Evolutionary conservation across 1,140 invertebrate genomes (phyloP).

Genomic region (Cydia splendana): DNA sequence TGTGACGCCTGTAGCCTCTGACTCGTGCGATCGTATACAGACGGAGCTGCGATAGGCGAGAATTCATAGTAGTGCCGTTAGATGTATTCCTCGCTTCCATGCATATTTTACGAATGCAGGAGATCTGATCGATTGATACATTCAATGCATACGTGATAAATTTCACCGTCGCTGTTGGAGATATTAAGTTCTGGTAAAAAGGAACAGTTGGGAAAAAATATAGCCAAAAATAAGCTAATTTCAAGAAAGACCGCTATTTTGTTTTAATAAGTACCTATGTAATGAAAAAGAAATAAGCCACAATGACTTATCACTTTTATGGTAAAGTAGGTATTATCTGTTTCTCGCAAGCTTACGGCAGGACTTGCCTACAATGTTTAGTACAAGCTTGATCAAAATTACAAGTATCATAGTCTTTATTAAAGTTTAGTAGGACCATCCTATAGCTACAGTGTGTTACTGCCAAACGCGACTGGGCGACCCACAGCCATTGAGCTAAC

Average conservation of each 20-base stretch:
- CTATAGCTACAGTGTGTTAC: slow-evolving; percentile 35
- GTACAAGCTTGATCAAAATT: no score
- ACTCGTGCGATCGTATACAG: slow-evolving; percentile 56
- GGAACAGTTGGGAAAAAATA: neutral
- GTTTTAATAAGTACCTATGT: no score
- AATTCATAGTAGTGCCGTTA: slow-evolving; percentile 27
- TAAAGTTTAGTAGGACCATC: neutral
- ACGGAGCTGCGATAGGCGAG: slow-evolving; percentile 30
- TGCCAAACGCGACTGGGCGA: slow-evolving; percentile 40
- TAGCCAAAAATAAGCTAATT: no score
- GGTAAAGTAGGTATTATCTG: no score
- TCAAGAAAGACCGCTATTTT: no score
- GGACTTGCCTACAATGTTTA: no score
- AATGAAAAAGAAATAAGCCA: no score
- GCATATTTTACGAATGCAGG: slow-evolving; percentile 19
- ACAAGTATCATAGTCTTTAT: no score
- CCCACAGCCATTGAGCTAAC: slow-evolving; percentile 42
- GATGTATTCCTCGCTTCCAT: neutral
- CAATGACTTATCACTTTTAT: no score
- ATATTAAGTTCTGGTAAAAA: neutral
- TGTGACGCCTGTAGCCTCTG: slow-evolving; percentile 66
- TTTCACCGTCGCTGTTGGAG: neutral
- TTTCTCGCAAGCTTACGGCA: no score
- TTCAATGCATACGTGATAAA: slow-evolving; percentile 5
- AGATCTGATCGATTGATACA: slow-evolving; percentile 17